These are phyloP conservation scores for Chaenodraco wilsoni DNA, from an alignment of 2,797 vertebrate species.

Conservation along the genomic window DNA sequence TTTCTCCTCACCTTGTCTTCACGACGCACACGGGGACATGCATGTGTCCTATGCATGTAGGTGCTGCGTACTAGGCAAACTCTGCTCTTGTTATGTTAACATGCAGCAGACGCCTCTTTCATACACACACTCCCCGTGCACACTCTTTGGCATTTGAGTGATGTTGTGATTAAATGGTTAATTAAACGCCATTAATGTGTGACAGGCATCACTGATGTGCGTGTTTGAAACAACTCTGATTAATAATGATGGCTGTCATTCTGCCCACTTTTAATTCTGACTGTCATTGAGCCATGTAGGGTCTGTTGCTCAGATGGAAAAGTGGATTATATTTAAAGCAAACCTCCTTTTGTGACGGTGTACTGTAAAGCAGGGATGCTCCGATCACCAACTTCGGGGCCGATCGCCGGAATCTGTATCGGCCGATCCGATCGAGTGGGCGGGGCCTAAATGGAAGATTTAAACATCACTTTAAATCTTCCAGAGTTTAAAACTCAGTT, in stretches of 20 bases:
- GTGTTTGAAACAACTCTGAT: constrained; percentile 14
- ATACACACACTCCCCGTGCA: neutral
- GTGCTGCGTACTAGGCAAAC: too few species aligned
- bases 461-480: too few species aligned
- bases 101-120: constrained; percentile 22
- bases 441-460: too few species aligned
- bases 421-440: too few species aligned
- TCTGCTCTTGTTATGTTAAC: constrained; percentile 7
- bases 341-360: neutral
- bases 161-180: constrained; percentile 55
- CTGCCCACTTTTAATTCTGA: neutral
- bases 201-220: constrained; percentile 28
- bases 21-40: neutral
- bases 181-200: constrained; percentile 42
- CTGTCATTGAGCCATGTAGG: constrained; percentile 7
- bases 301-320: constrained; percentile 5
- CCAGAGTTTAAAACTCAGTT: too few species aligned
- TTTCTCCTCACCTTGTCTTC: neutral
- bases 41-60: neutral
- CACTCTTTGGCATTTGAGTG: constrained; percentile 6
- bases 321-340: constrained; percentile 4
- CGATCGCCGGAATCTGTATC: too few species aligned
- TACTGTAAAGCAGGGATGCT: neutral
- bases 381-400: too few species aligned
- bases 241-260: constrained; percentile 20